Base-by-base conservation (phyloP, 1,140 invertebrate genomes). In the Batillaria attramentaria region DNA sequence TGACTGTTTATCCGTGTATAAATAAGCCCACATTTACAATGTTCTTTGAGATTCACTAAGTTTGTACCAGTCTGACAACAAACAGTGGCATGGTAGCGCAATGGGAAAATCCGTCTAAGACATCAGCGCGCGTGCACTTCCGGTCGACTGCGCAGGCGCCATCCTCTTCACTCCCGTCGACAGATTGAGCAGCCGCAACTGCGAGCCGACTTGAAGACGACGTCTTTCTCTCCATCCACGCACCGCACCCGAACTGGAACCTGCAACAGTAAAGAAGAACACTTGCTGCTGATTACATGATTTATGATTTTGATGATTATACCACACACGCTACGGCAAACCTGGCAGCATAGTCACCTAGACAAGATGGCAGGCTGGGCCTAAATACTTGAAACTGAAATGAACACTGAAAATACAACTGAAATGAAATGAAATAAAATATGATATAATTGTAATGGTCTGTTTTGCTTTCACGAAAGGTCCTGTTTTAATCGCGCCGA, bases 171-270 rank as follows among this genome's bases (percentile, higher is more conserved):
- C 43, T 77, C 72, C 35, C 79, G 70, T 33, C 85, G 77, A 75
- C 87, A 89, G 54, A 87, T 81, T 41, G 86, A 96, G 90, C 96
- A 97, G 13, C 94, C 93, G 89, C 95, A 97, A n/a, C 92, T 93
- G 70, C 94, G 93, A 3, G 96, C 95, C 2, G 95, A 96, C 90
- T 96, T 96, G 88, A 97, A 97, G 41, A 94, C 93, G 65, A 96
- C 91, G 84, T 95, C 94, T 82, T 94, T 92, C 75, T 94, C 92
- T 3, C 95, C 95, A 31, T 95, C 95, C 66, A 95, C 90, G 87
- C 95, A 97, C 81, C 94, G 91, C 0, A 96, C 95, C 81, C 92
- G 92, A 18, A 94, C 94, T 72, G 93, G 93, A 39, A 95, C 92
- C 93, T 95, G 92, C 46, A 92, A 92, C 65, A 76, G 41, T 79